Conservation (phyloP, 1,140 invertebrate species). For the Anastrepha obliqua region DNA sequence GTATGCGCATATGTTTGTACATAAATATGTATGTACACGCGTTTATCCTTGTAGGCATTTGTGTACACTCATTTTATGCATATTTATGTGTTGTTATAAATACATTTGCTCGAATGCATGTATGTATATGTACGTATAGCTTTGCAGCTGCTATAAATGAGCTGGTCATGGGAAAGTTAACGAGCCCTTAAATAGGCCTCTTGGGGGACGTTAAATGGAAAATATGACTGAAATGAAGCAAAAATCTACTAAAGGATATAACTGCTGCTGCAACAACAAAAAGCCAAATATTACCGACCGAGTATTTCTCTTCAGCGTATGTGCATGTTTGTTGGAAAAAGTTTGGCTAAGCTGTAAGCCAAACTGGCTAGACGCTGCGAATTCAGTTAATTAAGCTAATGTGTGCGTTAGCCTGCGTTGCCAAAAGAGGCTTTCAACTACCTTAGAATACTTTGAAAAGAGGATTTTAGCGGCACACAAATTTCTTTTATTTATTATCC, state of each 20-base stretch:
- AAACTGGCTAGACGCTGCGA: background rate
- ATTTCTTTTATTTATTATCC: too few species aligned
- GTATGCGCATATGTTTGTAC: background rate
- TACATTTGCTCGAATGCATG: background rate
- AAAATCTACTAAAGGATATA: conserved; percentile 47
- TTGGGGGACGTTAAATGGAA: conserved; percentile 58
- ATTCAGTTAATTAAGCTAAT: too few species aligned
- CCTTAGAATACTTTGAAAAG: too few species aligned
- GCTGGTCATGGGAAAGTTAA: conserved; percentile 58
- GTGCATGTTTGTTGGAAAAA: background rate
- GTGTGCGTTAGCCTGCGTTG: too few species aligned
- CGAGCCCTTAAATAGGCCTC: conserved; percentile 59
- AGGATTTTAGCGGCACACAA: too few species aligned
- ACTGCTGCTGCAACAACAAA: conserved; percentile 43
- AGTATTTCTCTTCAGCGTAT: background rate
- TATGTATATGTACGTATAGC: conserved; percentile 5
- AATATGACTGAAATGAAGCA: conserved; percentile 59
- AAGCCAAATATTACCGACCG: background rate
- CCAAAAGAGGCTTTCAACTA: too few species aligned
- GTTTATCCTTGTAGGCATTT: background rate
- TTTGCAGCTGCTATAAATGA: conserved; percentile 55
- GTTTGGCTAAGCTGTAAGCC: background rate
- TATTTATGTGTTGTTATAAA: background rate
- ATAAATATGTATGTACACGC: background rate
- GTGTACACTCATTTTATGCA: background rate